Evolutionary conservation across 2,888 invertebrate species (phyloP), one percentile per base, ranked within the genome.

Genomic region (Bombylius discolor): DNA sequence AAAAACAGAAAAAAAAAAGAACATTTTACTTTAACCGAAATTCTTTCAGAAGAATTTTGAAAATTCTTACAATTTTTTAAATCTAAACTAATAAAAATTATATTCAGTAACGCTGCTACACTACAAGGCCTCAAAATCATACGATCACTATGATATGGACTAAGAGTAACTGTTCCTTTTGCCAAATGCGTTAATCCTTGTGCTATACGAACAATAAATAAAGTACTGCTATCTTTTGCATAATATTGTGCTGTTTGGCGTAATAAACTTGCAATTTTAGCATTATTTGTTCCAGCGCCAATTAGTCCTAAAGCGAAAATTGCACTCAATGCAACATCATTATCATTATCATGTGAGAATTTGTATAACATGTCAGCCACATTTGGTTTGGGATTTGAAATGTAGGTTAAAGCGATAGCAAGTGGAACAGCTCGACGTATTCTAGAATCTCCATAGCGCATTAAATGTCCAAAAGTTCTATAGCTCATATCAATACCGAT

Each of bases 301-400:
- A 95, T 92, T 45, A 97, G 79, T 32, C 97, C 97, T 89, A 97
- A 89, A 5, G 95, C 92, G 69, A 97, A 90, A 65, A 97, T 96
- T 52, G 96, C 90, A 74, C 94, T 95, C 70, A 92, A 89, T 0
- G 95, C 93, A 56, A 97, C 95, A 73, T 96, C 95, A 47, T 89
- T 81, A 74, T 97, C 96, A 34, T 87, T 83, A 76, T 97, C 97
- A 76, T 97, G 97, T 5, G 94, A 94, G 76, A 94, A 96, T 77
- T 97, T 97, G 76, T 92, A 92, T 56, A 97, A 80, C 1, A 95
- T 95, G 72, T 97, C 96, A 58, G 97, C 80, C 64, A 96, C 92
- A 63, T 89, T 86, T 61, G 96, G 78, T 73, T 94, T 91, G 14
- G 87, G 96, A 77, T 97, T 96, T 33, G 94, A 94, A 32, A 94